A percentile compares a stretch with the other conserved stretches of the same genome.
Evolutionary conservation across 2,113 vertebrate genomes (phyloP).

Genomic region (Crocuta crocuta): DNA sequence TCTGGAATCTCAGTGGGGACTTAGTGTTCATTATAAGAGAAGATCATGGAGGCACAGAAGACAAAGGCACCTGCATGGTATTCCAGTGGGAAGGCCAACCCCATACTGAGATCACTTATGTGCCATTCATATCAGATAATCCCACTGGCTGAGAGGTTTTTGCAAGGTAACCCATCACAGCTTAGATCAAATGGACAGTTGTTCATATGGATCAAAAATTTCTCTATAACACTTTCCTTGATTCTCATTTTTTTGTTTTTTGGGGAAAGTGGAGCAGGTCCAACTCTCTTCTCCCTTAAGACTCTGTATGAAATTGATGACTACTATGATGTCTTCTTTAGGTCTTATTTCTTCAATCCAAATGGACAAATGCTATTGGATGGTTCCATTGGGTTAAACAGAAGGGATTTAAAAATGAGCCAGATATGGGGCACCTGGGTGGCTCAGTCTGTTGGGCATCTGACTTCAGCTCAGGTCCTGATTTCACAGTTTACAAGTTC

Average conservation of each 20-base stretch:
- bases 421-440: no score
- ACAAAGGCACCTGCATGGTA: background rate
- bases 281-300: background rate
- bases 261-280: background rate
- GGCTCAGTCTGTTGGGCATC: no score
- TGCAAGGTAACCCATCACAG: background rate
- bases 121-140: background rate
- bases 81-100: background rate
- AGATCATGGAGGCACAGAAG: background rate
- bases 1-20: slow-evolving; percentile 38
- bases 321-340: background rate
- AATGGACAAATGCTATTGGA: background rate
- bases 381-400: slow-evolving; percentile 22
- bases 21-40: slow-evolving; percentile 26
- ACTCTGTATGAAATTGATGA: background rate
- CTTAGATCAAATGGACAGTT: background rate
- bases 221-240: background rate
- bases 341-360: background rate
- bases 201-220: background rate
- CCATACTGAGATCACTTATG: background rate
- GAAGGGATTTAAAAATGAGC: background rate
- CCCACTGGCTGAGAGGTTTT: background rate
- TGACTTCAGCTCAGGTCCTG: no score
- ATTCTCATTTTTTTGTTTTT: slow-evolving; percentile 1
- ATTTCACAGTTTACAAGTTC: no score